Evolutionary conservation across 2,888 invertebrate genomes (phyloP).

Genomic region (Stenichneumon culpator): DNA sequence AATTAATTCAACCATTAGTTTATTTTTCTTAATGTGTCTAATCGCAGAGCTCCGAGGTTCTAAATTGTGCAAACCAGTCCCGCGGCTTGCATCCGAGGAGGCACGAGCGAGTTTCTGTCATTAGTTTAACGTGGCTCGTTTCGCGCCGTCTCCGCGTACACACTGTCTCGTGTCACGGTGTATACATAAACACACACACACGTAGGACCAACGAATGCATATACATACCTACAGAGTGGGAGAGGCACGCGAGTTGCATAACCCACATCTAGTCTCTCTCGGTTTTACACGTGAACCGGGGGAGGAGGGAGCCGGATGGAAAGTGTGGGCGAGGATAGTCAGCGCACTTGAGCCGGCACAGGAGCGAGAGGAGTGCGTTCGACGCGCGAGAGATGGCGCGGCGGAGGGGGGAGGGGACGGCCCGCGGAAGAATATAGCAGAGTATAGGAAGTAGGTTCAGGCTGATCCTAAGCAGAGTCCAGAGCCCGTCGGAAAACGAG

Average conservation of each 20-base stretch:
- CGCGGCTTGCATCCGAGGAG: too few species aligned
- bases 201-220: not conserved
- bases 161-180: too few species aligned
- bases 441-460: constrained; percentile 69
- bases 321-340: constrained; percentile 47
- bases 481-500: constrained; percentile 67
- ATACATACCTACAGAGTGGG: constrained; percentile 38
- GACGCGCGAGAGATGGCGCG: constrained; percentile 32
- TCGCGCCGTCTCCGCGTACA: too few species aligned
- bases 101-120: too few species aligned
- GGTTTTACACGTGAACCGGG: constrained; percentile 14
- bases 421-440: constrained; percentile 14
- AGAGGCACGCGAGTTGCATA: constrained; percentile 63
- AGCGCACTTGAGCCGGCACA: constrained; percentile 50
- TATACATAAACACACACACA: not conserved
- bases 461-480: constrained; percentile 76
- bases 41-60: too few species aligned
- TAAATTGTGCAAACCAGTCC: too few species aligned
- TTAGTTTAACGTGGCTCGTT: too few species aligned
- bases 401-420: constrained; percentile 45
- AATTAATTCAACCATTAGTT: too few species aligned
- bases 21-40: too few species aligned
- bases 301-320: constrained; percentile 31
- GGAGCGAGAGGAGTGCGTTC: constrained; percentile 55
- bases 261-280: constrained; percentile 63